Base-by-base conservation (phyloP, 2,888 invertebrate species). In the Melipona beecheii region DNA sequence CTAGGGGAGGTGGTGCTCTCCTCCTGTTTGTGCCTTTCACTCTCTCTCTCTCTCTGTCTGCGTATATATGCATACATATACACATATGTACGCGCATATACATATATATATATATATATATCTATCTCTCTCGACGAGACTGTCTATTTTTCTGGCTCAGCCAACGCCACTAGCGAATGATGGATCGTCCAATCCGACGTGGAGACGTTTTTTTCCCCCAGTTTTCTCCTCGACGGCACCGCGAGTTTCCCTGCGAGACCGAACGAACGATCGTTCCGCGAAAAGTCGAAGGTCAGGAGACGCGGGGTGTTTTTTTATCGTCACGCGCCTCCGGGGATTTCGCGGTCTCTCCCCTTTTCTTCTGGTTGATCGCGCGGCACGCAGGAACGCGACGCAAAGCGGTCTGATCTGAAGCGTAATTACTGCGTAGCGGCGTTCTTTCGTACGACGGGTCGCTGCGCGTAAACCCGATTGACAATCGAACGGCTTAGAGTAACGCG, bases 401-500 rank as follows among this genome's bases (percentile, higher is more conserved):
- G n/a, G 43, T 56, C 19, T n/a, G 52, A 81, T 73, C 69, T n/a
- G n/a, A n/a, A n/a, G 62, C 17, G 21, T 5, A 54, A 69, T 70
- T 60, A 27, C 0, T 17, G 2, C 50, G 31, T 31, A 24, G 5
- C 54, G 4, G 56, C 43, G 60, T 81, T 62, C 70, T 81, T 74
- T 64, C 58, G 49, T n/a, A 58, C 56, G 52, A 5, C 36, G 9
- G 19, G 70, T 60, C 56, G 50, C 27, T 19, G 36, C 2, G 78
- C 58, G n/a, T 72, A 50, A 60, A 70, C 50, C 65, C 65, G 81
- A 84, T 87, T 84, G 66, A 80, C 82, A 81, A 89, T 88, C 36
- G 81, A 72, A 71, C 58, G 65, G 78, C 24, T 75, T 65, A 50
- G 69, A 74, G 77, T 66, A 74, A 50, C 64, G 62, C 69, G 81